Conservation (phyloP, 2,888 invertebrate species). For the Yponomeuta sedellus region DNA sequence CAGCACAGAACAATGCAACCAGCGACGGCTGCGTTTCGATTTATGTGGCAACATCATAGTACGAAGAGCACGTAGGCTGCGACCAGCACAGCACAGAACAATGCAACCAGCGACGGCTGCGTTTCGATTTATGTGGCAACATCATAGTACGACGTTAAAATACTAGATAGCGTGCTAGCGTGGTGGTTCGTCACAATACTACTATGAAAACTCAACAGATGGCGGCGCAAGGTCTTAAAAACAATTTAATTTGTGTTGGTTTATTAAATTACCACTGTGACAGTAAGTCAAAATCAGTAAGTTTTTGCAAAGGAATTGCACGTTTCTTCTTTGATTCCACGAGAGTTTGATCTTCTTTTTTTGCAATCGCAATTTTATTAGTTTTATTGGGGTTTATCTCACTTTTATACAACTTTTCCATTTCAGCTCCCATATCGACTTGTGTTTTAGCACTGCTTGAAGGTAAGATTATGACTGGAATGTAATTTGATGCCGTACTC, state of each 20-base stretch:
- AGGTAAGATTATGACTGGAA: conserved; percentile 67
- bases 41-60: too few species aligned
- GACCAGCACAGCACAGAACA: too few species aligned
- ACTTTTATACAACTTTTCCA: conserved; percentile 42
- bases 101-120: too few species aligned
- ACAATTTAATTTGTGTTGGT: neutral
- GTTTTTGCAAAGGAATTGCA: conserved; percentile 50
- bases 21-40: too few species aligned
- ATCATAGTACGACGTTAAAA: too few species aligned
- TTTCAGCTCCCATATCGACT: conserved; percentile 57
- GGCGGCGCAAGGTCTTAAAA: too few species aligned
- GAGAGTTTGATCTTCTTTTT: conserved; percentile 23
- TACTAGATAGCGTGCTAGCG: too few species aligned
- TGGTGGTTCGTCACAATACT: too few species aligned
- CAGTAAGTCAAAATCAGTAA: conserved; percentile 60
- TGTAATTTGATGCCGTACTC: neutral
- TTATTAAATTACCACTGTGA: conserved; percentile 49
- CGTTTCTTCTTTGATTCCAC: conserved; percentile 38
- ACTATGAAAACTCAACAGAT: too few species aligned
- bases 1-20: too few species aligned
- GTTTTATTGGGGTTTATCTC: conserved; percentile 30
- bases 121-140: too few species aligned
- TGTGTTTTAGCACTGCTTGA: conserved; percentile 54
- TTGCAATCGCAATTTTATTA: conserved; percentile 30
- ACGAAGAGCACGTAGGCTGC: too few species aligned